Percentiles rank a stretch among this genome's conserved stretches.
Evolutionary conservation across 2,888 invertebrate genomes (phyloP).

Genomic region (Morpho helenor): DNA sequence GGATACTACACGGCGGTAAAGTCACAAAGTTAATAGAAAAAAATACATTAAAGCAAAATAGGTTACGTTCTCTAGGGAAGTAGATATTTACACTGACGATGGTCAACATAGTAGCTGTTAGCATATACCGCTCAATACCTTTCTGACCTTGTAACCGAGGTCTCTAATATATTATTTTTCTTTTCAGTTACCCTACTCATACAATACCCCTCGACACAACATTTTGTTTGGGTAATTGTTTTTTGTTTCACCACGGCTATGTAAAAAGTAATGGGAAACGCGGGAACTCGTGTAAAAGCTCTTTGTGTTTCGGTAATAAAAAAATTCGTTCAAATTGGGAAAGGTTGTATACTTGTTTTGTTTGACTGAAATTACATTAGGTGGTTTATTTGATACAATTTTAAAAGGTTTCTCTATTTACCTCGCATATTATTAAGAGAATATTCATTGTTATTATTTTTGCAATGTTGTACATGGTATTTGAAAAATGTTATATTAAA

Average conservation of each 20-base stretch:
- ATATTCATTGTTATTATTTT: no score
- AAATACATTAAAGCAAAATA: no score
- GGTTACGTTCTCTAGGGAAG: no score
- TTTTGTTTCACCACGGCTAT: not conserved
- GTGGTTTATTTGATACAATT: not conserved
- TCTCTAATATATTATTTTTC: not conserved
- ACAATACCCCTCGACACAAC: slow-evolving; percentile 38
- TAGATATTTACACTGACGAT: no score
- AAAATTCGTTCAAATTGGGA: not conserved
- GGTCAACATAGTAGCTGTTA: no score
- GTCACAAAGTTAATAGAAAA: no score
- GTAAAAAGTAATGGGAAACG: not conserved
- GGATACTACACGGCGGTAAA: no score
- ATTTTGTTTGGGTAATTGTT: slow-evolving; percentile 43
- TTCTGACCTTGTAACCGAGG: no score
- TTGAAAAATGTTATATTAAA: no score
- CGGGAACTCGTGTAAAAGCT: not conserved
- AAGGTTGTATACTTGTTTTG: not conserved
- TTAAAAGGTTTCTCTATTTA: slow-evolving; percentile 6
- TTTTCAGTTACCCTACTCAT: slow-evolving; percentile 36
- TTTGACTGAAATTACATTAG: not conserved
- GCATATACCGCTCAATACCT: no score
- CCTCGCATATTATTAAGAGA: no score
- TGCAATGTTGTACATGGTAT: no score
- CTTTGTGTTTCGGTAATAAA: slow-evolving; percentile 1